These are phyloP conservation scores for Apamea sordens DNA, from an alignment of 2,888 invertebrate species.

Conservation along the genomic window DNA sequence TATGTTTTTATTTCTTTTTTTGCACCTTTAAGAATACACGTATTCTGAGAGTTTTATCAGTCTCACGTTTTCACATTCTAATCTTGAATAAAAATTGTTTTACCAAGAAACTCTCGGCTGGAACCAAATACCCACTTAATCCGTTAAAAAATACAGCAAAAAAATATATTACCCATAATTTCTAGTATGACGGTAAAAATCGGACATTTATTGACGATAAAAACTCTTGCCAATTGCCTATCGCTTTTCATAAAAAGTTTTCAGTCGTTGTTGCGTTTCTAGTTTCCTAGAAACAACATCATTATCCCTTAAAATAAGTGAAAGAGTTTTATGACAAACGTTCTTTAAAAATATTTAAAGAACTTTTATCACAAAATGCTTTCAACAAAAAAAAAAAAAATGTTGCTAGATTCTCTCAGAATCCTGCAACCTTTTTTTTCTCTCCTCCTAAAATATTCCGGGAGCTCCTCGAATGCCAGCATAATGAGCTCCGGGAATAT, in stretches of 20 bases:
- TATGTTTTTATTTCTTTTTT: conserved; percentile 4
- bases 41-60: background rate
- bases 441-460: no score
- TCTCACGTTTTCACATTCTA: conserved; percentile 12
- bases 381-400: no score
- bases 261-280: background rate
- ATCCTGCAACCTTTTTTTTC: no score
- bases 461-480: no score
- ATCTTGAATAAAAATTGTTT: conserved; percentile 30
- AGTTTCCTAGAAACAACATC: background rate
- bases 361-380: no score
- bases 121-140: background rate
- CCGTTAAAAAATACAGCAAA: background rate
- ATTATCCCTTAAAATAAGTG: background rate
- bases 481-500: no score
- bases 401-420: no score
- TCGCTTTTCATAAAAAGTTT: background rate
- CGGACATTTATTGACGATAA: conserved; percentile 30
- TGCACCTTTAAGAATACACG: background rate
- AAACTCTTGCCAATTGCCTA: conserved; percentile 20
- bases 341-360: background rate
- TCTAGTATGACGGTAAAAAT: conserved; percentile 13
- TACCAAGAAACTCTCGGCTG: conserved; percentile 2
- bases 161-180: conserved; percentile 15
- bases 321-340: background rate